These are phyloP conservation scores for Rhinogobio ventralis DNA, from an alignment of 2,797 vertebrate genomes.

Conservation along the genomic window DNA sequence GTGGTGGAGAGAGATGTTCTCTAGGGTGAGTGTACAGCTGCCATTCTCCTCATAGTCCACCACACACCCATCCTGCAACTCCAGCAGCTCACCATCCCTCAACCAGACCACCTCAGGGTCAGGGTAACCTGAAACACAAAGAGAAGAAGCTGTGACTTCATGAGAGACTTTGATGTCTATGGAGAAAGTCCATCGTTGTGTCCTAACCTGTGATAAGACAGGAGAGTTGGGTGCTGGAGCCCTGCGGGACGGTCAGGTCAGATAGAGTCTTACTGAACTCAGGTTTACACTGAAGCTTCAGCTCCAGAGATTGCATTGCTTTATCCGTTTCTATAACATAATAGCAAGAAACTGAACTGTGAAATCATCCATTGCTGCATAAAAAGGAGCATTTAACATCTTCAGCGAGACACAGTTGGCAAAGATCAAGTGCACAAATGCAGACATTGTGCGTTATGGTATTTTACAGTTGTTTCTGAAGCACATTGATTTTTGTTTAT, in stretches of 20 bases:
- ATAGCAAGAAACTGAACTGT: background rate
- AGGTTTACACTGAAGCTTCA: slow-evolving; percentile 73
- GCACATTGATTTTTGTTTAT: background rate
- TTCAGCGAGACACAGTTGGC: background rate
- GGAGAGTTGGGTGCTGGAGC: slow-evolving; percentile 67
- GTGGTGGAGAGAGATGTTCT: slow-evolving; percentile 62
- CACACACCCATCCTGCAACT: slow-evolving; percentile 70
- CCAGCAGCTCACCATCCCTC: slow-evolving; percentile 69
- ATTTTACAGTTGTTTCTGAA: background rate
- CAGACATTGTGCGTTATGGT: background rate
- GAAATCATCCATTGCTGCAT: background rate
- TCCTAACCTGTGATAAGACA: slow-evolving; percentile 79
- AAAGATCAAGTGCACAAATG: background rate
- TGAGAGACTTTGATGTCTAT: background rate
- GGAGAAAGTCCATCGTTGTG: background rate
- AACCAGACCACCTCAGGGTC: slow-evolving; percentile 85
- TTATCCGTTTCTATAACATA: slow-evolving; percentile 66
- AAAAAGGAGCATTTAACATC: background rate
- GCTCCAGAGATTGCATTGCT: slow-evolving; percentile 73
- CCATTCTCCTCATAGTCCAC: slow-evolving; percentile 84
- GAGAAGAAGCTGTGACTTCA: background rate
- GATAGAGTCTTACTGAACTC: slow-evolving; percentile 66
- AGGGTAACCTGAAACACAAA: slow-evolving; percentile 76
- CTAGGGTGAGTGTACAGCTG: slow-evolving; percentile 75
- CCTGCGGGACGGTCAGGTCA: slow-evolving; percentile 69